A percentile compares a stretch with the other conserved stretches of the same genome.
Evolutionary conservation across 2,113 vertebrate genomes (phyloP).

Genomic region (Phoxinus phoxinus): DNA sequence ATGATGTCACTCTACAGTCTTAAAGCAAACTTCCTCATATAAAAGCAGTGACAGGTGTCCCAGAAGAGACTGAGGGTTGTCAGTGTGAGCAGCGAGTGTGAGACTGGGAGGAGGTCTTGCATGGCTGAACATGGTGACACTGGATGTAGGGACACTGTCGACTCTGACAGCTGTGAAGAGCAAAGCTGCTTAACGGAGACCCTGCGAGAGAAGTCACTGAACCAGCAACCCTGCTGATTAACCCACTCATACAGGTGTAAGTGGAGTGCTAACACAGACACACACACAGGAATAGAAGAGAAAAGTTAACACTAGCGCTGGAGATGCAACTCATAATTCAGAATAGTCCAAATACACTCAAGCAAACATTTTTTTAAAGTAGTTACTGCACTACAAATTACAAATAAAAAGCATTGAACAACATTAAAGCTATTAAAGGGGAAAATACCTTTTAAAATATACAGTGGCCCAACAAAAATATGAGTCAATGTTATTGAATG

Average conservation of each 20-base stretch:
- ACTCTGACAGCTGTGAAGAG: conserved; percentile 51
- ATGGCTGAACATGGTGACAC: conserved; percentile 46
- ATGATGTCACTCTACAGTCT: conserved; percentile 4
- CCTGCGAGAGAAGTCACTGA: conserved; percentile 33
- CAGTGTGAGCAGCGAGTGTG: conserved; percentile 13
- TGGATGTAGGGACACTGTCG: conserved; percentile 21
- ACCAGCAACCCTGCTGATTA: conserved; percentile 47
- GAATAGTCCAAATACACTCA: background rate
- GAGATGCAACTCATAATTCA: background rate
- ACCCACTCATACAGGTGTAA: conserved; percentile 44
- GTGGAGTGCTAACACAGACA: conserved; percentile 1
- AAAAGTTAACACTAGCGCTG: background rate
- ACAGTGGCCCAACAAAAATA: background rate
- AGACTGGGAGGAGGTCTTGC: conserved; percentile 19
- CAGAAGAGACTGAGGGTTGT: background rate
- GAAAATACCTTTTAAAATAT: background rate
- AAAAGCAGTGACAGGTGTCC: conserved; percentile 27
- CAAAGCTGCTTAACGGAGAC: conserved; percentile 45
- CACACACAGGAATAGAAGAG: background rate
- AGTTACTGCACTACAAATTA: background rate
- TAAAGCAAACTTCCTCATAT: conserved; percentile 1
- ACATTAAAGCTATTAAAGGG: background rate
- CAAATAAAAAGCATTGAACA: background rate
- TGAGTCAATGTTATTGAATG: background rate
- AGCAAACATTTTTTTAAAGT: background rate